Evolutionary conservation across 2,113 vertebrate genomes (phyloP).

Genomic region (Stigmatopora argus): DNA sequence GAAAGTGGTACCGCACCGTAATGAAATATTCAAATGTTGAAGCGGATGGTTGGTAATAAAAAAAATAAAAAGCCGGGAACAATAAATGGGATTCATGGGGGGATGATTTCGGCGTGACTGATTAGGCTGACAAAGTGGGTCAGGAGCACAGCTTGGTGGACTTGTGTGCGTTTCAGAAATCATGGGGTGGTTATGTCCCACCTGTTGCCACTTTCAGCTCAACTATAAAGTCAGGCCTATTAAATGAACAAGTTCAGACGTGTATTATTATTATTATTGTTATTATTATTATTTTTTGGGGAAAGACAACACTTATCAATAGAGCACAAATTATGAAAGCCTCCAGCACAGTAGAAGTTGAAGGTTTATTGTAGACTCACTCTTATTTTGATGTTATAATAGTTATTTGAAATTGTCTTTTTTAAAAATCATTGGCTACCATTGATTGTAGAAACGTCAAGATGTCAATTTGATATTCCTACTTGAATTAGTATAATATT

Average conservation of each 20-base stretch:
- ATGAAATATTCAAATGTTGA: conserved; percentile 61
- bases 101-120: conserved; percentile 38
- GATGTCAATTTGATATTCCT: too few relatives aligned
- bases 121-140: conserved; percentile 57
- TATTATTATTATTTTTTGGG: too few relatives aligned
- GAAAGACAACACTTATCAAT: too few relatives aligned
- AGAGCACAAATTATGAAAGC: too few relatives aligned
- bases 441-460: too few relatives aligned
- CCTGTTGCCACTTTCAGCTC: conserved; percentile 14
- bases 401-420: too few relatives aligned
- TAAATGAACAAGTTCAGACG: not conserved
- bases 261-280: too few relatives aligned
- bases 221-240: conserved; percentile 20
- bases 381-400: too few relatives aligned
- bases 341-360: too few relatives aligned
- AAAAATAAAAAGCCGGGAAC: conserved; percentile 26
- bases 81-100: conserved; percentile 42
- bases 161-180: conserved; percentile 21
- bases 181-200: conserved; percentile 4
- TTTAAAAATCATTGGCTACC: too few relatives aligned
- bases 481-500: too few relatives aligned
- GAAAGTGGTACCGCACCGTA: conserved; percentile 52
- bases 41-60: conserved; percentile 42
- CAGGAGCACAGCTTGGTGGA: conserved; percentile 52
- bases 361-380: too few relatives aligned